A percentile compares a stretch with the other conserved stretches of the same genome.
These are phyloP conservation scores for Eudasyphora cyanicolor DNA, from an alignment of 2,888 invertebrate genomes.

Conservation along the genomic window DNA sequence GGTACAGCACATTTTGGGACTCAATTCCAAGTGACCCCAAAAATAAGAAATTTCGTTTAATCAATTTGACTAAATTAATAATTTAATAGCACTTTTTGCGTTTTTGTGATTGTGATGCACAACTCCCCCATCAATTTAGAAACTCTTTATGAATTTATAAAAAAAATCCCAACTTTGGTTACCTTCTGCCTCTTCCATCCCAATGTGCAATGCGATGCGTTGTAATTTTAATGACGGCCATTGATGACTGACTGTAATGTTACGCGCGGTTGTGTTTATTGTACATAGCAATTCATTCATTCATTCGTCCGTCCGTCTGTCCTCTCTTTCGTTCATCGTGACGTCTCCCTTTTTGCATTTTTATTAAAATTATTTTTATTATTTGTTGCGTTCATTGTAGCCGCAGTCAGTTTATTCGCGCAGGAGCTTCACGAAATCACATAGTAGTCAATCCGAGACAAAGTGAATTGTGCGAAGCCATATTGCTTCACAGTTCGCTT, in stretches of 20 bases:
- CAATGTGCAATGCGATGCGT: background rate
- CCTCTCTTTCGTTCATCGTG: background rate
- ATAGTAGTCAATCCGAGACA: slow-evolving; percentile 31
- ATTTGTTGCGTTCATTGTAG: slow-evolving; percentile 6
- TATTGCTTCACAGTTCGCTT: background rate
- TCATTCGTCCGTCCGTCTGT: background rate
- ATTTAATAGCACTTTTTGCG: too few relatives aligned
- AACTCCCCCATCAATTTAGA: too few relatives aligned
- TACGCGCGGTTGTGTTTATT: slow-evolving; percentile 61
- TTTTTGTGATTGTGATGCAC: too few relatives aligned
- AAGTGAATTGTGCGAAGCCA: slow-evolving; percentile 20
- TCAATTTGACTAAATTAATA: too few relatives aligned
- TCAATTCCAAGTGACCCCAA: too few relatives aligned
- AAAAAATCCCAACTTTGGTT: too few relatives aligned
- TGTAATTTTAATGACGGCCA: slow-evolving; percentile 59
- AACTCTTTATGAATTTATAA: too few relatives aligned
- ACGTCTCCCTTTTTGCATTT: slow-evolving; percentile 44
- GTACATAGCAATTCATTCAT: slow-evolving; percentile 44
- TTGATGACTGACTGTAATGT: slow-evolving; percentile 60
- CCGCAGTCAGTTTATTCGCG: background rate
- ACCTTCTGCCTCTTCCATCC: background rate
- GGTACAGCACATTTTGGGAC: too few relatives aligned
- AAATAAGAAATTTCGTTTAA: too few relatives aligned
- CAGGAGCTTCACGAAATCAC: background rate
- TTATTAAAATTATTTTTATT: slow-evolving; percentile 56